Evolutionary conservation across 1,140 invertebrate species (phyloP), one percentile per base, ranked within the genome.

Genomic region (Maniola jurtina): DNA sequence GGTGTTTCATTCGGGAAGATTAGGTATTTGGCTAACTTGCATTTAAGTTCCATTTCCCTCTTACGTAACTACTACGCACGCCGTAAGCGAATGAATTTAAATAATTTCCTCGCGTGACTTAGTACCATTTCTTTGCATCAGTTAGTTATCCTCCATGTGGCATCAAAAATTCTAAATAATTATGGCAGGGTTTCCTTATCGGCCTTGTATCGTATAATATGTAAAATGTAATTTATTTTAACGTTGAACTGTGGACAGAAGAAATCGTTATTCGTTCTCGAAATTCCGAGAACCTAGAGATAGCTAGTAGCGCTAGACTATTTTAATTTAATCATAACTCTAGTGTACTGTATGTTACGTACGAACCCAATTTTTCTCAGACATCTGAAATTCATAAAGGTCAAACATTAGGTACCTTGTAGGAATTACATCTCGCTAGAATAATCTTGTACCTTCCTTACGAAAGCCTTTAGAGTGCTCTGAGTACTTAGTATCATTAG

Each of bases 101-200:
- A 47, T 40, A 66, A 40, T 8, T 42, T 45, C 6, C 13, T 61
- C 25, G 58, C 64, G 64, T 66, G 64, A 47, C 50, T 42, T 16
- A 5, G 4, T 55, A 10, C 57, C 25, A 45, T 66, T 66, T 50
- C 42, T 54, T 66, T 42, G 55, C 57, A 11, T 48, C 13, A 54
- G 38, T 66, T 66, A 54, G 38, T 66, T 66, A 66, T 66, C 57
- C 47, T 66, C 38, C 14, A 60, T 54, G 52, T 56, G 16, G 5
- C 34, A 56, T 61, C 64, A 61, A 14, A 50, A 56, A 61, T 47
- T 10, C 48, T 56, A 38, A 66, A 66, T 60, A 66, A 66, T 60
- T 13, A 61, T 56, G 59, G 10, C 50, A 11, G 15, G 9, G 6
- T 52, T 48, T 7, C 45, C 35, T 36, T 63, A 11, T 1, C 14